phyloP scores from a whole-genome alignment of 2,113 vertebrate species.

The Pterocles orientalis region DNA sequence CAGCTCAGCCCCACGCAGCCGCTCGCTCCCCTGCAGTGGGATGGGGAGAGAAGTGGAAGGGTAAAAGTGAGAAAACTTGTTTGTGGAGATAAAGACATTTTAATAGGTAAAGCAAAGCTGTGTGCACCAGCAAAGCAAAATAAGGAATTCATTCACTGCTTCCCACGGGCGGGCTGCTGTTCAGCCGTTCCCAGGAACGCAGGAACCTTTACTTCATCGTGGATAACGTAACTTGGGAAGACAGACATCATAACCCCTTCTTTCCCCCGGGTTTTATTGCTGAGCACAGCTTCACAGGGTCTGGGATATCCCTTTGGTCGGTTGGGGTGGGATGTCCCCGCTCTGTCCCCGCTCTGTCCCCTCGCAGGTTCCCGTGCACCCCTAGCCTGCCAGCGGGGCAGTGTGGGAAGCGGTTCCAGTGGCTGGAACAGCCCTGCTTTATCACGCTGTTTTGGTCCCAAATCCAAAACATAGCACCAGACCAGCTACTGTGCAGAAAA shows the following conservation, averaged over 20 bases:
- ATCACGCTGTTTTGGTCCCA: background rate
- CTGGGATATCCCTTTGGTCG: background rate
- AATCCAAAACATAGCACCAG: background rate
- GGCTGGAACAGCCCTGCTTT: background rate
- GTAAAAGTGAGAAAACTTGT: background rate
- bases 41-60: background rate
- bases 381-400: background rate
- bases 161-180: background rate
- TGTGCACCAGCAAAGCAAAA: background rate
- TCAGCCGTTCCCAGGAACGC: background rate
- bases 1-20: background rate
- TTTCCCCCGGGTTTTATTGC: background rate
- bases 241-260: background rate
- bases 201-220: background rate
- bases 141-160: background rate
- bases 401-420: background rate
- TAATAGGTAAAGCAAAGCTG: background rate
- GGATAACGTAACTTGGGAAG: background rate
- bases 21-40: rapidly evolving
- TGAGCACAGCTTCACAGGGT: background rate
- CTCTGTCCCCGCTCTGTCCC: background rate
- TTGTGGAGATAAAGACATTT: background rate
- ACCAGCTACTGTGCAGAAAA: background rate
- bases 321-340: background rate
- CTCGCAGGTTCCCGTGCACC: background rate